Percentiles rank a stretch among this genome's conserved stretches.
Conservation (phyloP, 2,797 vertebrate species). For the Arnoldichthys spilopterus region DNA sequence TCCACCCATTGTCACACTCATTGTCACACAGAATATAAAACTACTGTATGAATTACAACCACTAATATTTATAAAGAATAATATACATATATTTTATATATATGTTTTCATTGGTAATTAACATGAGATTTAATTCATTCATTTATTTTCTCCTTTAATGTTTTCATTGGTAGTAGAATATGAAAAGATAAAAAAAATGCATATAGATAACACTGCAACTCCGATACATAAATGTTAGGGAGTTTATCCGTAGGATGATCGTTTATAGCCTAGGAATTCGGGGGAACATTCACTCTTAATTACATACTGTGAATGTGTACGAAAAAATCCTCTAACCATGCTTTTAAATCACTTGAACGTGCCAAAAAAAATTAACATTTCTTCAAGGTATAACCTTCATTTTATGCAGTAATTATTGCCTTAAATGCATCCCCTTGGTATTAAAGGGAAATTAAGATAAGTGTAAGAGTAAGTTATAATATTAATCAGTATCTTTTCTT, state of each 20-base stretch:
- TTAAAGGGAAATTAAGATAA: background rate
- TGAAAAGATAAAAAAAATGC: background rate
- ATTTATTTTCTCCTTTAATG: background rate
- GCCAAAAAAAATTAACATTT: background rate
- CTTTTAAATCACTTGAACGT: slow-evolving; percentile 1
- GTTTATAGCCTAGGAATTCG: background rate
- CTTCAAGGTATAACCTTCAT: background rate
- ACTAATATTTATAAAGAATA: background rate
- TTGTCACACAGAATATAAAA: background rate
- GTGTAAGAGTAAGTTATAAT: background rate
- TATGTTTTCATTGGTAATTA: background rate
- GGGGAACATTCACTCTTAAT: background rate
- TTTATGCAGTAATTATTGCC: background rate
- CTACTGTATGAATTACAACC: background rate
- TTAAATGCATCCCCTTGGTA: background rate
- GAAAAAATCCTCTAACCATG: background rate
- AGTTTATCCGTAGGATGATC: background rate
- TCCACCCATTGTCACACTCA: background rate
- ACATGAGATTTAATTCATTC: background rate
- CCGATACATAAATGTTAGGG: background rate
- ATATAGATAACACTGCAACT: background rate
- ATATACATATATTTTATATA: background rate
- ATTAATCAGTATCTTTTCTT: background rate
- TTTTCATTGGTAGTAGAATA: background rate
- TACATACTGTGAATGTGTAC: background rate